Evolutionary conservation across 37 sponge, comb jelly and placozoan species (phyloP), one percentile per base, ranked within the genome.

Genomic region (Cladorhizidae sp.): DNA sequence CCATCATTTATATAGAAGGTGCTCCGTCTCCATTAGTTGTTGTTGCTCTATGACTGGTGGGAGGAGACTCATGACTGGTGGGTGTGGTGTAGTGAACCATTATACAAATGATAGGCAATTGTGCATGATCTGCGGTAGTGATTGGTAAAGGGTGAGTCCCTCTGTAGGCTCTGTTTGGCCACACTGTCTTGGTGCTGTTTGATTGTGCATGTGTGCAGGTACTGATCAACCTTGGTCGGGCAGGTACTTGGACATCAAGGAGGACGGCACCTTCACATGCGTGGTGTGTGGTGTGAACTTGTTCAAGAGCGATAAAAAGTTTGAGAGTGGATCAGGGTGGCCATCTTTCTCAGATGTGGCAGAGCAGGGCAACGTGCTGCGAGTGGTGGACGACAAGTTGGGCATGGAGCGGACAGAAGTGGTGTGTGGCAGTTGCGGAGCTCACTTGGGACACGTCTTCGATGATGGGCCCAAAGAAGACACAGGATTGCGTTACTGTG

Each of bases 391-490:
- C 59, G 57, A 64, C 15, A 77, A 80, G 20, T 70, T 65, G 68
- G 94, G 94, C 1, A 93, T 90, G 88, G 74, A 67, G 32, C 58
- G 85, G 1, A 61, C 72, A 6, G 85, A 85, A 39, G 85, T 88
- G 62, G 55, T 78, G 14, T 81, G 73, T 78, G 74, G 75, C 15
- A 73, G 88, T 77, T 92, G 93, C 77, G 93, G 93, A 26, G 89
- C 89, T 33, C 93, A 93, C 49, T 76, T 93, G 36, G 94, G 94
- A 31, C 94, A 93, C 49, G 88, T 90, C 45, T 93, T 93, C 63
- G 77, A 83, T 36, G 94, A 93, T 70, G 91, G 94, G 22, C 94
- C 94, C 0, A 57, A 45, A 17, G 83, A 70, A 33, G 81, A 76
- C 49, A 87, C 87, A 70, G 85, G 92, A 35, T 67, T 79, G 56